Evolutionary conservation across 1,140 invertebrate species (phyloP).

Genomic region (Monochamus saltuarius): DNA sequence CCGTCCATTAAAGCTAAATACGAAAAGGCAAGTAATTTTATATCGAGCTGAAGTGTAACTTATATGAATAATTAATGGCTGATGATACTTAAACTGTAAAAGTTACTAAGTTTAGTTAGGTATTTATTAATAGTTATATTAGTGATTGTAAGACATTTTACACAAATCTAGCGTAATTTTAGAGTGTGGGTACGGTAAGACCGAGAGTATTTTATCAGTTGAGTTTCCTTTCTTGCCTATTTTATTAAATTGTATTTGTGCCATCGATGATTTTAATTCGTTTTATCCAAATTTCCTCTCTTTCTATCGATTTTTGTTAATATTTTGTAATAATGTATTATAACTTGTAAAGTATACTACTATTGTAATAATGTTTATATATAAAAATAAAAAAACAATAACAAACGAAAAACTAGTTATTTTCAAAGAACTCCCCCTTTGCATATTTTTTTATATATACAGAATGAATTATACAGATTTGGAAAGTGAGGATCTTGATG

Average conservation of each 20-base stretch:
- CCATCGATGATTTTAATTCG: constrained; percentile 32
- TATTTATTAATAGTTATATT: constrained; percentile 16
- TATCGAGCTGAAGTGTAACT: constrained; percentile 8
- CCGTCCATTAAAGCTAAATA: constrained; percentile 21
- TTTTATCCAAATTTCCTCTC: constrained; percentile 7
- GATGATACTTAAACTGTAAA: constrained; percentile 24
- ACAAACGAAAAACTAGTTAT: neutral
- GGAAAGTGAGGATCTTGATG: too few species aligned
- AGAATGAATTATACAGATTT: too few species aligned
- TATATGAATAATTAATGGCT: constrained; percentile 18
- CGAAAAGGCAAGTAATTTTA: constrained; percentile 17
- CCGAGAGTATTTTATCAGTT: constrained; percentile 11
- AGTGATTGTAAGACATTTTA: constrained; percentile 6
- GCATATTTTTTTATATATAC: too few species aligned
- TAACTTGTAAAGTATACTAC: constrained; percentile 31
- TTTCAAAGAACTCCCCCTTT: neutral
- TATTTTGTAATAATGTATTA: constrained; percentile 25
- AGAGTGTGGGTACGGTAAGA: constrained; percentile 17
- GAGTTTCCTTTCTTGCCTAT: constrained; percentile 29
- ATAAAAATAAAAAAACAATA: constrained; percentile 2
- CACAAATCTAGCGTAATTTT: neutral
- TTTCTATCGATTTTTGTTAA: constrained; percentile 21
- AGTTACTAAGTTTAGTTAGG: constrained; percentile 25
- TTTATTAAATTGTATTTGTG: constrained; percentile 28
- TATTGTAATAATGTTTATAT: constrained; percentile 32